phyloP scores from a whole-genome alignment of 2,888 invertebrate genomes.

The Microdon myrmicae region DNA sequence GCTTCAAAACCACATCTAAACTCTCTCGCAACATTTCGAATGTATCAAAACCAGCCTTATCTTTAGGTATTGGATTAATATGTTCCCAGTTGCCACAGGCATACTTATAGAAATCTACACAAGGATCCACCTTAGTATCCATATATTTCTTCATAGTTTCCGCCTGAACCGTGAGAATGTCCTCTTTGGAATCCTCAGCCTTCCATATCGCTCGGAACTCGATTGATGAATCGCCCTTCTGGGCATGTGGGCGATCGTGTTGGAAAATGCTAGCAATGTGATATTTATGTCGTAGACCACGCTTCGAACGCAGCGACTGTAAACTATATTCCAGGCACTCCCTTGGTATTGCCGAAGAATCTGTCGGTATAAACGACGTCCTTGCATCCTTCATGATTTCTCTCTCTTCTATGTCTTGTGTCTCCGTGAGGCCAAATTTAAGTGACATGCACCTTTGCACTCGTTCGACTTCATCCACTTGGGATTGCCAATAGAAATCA shows the following conservation, averaged over 20 bases:
- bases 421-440: conserved; percentile 59
- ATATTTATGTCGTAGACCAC: conserved; percentile 20
- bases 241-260: background rate
- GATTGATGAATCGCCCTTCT: conserved; percentile 47
- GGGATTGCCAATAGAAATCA: conserved; percentile 37
- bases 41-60: conserved; percentile 88
- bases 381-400: conserved; percentile 72
- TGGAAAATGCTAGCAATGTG: conserved; percentile 9
- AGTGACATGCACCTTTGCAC: conserved; percentile 60
- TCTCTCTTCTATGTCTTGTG: conserved; percentile 69
- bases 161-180: conserved; percentile 73
- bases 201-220: conserved; percentile 58
- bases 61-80: conserved; percentile 86
- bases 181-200: conserved; percentile 65
- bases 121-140: conserved; percentile 79
- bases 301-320: conserved; percentile 15
- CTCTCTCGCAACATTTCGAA: conserved; percentile 90
- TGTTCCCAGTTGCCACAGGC: conserved; percentile 89
- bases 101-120: conserved; percentile 85
- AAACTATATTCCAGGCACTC: conserved; percentile 57
- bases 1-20: conserved; percentile 75
- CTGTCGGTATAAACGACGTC: conserved; percentile 73
- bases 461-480: conserved; percentile 54
- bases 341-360: conserved; percentile 68
- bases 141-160: conserved; percentile 81